Percentiles rank a stretch among this genome's conserved stretches.
Evolutionary conservation across 2,113 vertebrate genomes (phyloP).

Genomic region (Mesembrinibis cayennensis): DNA sequence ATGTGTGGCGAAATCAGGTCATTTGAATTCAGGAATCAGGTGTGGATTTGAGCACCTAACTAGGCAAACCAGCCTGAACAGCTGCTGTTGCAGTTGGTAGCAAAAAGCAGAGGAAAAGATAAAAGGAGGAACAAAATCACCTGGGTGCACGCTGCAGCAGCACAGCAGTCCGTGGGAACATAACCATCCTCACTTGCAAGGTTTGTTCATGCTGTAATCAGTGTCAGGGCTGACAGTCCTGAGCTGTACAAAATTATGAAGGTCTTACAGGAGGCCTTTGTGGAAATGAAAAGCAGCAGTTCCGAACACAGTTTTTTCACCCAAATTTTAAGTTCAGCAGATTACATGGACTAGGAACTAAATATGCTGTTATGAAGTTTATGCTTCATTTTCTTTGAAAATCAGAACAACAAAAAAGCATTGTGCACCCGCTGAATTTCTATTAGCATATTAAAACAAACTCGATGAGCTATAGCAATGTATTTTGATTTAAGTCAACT

Average conservation of each 20-base stretch:
- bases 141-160: not conserved
- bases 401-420: not conserved
- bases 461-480: not conserved
- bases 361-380: not conserved
- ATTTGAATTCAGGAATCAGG: not conserved
- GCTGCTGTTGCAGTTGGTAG: not conserved
- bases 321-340: not conserved
- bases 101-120: not conserved
- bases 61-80: not conserved
- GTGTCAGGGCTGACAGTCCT: not conserved
- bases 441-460: not conserved
- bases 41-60: not conserved
- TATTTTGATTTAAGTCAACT: not conserved
- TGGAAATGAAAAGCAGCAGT: not conserved
- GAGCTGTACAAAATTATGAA: not conserved
- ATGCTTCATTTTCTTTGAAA: not conserved
- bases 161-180: accelerated
- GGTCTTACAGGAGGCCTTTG: not conserved
- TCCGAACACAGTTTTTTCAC: not conserved
- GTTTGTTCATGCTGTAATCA: not conserved
- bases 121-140: not conserved
- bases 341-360: not conserved
- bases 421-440: not conserved
- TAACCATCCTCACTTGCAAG: not conserved
- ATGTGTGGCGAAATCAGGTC: not conserved